These are phyloP conservation scores for Micropoecilia bifurca DNA, from an alignment of 2,797 vertebrate species.

Conservation along the genomic window DNA sequence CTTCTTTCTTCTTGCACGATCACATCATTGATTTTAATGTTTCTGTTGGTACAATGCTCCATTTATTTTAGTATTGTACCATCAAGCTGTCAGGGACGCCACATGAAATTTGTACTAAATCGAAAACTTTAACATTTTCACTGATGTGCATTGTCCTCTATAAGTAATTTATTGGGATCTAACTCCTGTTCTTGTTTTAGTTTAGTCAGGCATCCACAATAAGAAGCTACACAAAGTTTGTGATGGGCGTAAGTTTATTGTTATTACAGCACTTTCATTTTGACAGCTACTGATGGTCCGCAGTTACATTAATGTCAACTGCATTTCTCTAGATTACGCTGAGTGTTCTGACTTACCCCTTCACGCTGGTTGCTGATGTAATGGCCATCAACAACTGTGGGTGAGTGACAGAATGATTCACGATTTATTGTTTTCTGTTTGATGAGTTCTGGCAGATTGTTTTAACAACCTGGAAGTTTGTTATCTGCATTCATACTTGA, in stretches of 20 bases:
- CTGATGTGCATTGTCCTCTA: neutral
- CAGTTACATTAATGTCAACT: neutral
- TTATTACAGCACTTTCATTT: no score
- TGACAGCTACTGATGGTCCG: neutral
- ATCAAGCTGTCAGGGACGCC: neutral
- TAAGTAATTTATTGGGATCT: neutral
- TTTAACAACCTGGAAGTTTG: neutral
- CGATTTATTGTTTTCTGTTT: neutral
- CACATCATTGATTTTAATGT: neutral
- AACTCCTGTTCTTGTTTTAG: slow-evolving; percentile 65
- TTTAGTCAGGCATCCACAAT: slow-evolving; percentile 89
- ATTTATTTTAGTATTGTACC: neutral
- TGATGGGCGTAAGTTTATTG: slow-evolving; percentile 84
- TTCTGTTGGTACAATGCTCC: neutral
- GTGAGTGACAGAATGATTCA: slow-evolving; percentile 67
- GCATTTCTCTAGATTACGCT: slow-evolving; percentile 82
- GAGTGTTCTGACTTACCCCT: slow-evolving; percentile 88
- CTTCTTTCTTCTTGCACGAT: neutral
- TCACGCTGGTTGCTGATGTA: slow-evolving; percentile 88
- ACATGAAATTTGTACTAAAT: neutral
- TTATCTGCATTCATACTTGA: neutral
- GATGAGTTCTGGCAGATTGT: neutral
- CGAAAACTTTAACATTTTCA: neutral
- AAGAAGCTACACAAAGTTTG: slow-evolving; percentile 90
- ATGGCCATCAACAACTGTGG: slow-evolving; percentile 92